phyloP scores from a whole-genome alignment of 2,797 vertebrate genomes.

The Prionace glauca region DNA sequence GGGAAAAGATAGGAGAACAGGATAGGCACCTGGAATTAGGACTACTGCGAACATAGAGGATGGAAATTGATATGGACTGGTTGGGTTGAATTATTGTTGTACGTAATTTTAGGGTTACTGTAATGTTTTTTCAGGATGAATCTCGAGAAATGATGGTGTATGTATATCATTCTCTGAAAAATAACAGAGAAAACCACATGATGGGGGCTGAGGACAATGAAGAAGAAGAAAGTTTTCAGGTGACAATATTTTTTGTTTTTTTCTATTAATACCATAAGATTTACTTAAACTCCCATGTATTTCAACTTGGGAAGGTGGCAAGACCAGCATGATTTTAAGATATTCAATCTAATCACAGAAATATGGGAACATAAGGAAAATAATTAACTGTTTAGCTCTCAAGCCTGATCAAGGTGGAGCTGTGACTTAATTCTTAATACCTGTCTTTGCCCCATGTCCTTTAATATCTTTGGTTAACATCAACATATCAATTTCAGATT shows the following conservation, averaged over 20 bases:
- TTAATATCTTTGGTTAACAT: not conserved
- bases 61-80: not conserved
- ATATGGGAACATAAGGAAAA: not conserved
- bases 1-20: not conserved
- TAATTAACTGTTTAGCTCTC: not conserved
- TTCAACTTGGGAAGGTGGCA: not conserved
- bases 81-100: not conserved
- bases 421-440: not conserved
- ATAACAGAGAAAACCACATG: constrained; percentile 79
- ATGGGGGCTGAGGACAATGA: constrained; percentile 64
- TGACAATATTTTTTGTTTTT: not conserved
- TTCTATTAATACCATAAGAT: not conserved
- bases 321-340: not conserved
- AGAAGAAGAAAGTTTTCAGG: constrained; percentile 41
- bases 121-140: constrained; percentile 61
- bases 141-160: constrained; percentile 62
- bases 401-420: not conserved
- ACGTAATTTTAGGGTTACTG: not conserved
- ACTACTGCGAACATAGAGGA: not conserved
- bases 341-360: not conserved
- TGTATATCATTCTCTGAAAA: constrained; percentile 79
- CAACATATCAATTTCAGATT: not conserved
- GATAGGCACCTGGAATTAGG: not conserved
- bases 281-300: not conserved
- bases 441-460: not conserved